These are phyloP conservation scores for Xenentodon cancila DNA, from an alignment of 2,797 vertebrate genomes.

Conservation along the genomic window DNA sequence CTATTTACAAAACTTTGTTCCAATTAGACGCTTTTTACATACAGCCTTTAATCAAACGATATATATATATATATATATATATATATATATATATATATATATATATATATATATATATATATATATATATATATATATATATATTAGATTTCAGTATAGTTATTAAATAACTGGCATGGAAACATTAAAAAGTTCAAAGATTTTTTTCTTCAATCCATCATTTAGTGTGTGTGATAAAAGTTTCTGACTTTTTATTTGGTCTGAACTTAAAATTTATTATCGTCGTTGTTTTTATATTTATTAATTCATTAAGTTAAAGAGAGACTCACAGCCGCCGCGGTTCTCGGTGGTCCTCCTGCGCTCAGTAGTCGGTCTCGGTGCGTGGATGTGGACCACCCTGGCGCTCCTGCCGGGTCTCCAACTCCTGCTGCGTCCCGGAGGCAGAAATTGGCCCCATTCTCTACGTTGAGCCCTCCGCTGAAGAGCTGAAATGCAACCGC, in stretches of 20 bases:
- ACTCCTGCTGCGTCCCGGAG: conserved; percentile 36
- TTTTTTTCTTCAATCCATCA: not conserved
- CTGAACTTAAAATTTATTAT: not conserved
- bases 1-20: not conserved
- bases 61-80: not conserved
- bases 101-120: not conserved
- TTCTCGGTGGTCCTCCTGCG: conserved; percentile 6
- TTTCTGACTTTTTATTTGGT: conserved; percentile 34
- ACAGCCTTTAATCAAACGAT: not conserved
- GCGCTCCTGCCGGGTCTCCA: conserved; percentile 42
- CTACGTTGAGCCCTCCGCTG: not conserved
- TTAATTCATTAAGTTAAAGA: not conserved
- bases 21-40: no score
- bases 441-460: not conserved
- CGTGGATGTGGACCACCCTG: conserved; percentile 47
- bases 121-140: not conserved
- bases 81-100: not conserved
- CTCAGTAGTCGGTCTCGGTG: conserved; percentile 26
- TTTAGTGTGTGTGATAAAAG: conserved; percentile 12
- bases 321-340: not conserved
- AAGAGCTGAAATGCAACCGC: not conserved
- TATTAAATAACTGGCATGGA: not conserved
- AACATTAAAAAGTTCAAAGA: no score
- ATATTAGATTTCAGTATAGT: not conserved
- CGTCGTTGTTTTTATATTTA: not conserved